Conservation (phyloP, 2,797 vertebrate genomes). For the Hafferia zeledoni region DNA sequence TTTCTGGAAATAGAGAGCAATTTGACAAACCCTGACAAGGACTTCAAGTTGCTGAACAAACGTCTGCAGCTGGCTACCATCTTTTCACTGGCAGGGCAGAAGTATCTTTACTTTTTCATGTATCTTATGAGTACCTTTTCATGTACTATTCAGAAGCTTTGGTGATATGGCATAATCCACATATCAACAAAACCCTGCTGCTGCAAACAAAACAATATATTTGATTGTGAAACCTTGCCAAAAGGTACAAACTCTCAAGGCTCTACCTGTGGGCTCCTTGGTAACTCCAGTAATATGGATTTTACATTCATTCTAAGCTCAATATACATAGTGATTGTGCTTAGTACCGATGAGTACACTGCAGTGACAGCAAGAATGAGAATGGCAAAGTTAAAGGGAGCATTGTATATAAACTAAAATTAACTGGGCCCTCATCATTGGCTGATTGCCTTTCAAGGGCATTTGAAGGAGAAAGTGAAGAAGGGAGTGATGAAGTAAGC, state of each 20-base stretch:
- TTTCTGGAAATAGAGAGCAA: not conserved
- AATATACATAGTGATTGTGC: not conserved
- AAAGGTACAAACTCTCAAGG: fast-evolving
- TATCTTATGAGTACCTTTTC: not conserved
- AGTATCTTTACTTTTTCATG: not conserved
- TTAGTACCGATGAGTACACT: fast-evolving
- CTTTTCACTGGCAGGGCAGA: not conserved
- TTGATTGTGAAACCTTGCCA: not conserved
- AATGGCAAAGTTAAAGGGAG: not conserved
- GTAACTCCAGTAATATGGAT: not conserved
- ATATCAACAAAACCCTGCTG: not conserved
- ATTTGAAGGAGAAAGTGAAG: too few relatives aligned
- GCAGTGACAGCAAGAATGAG: not conserved
- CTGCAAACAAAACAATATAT: not conserved
- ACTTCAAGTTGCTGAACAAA: not conserved
- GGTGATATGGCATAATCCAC: not conserved
- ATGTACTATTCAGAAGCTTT: not conserved
- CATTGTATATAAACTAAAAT: too few relatives aligned
- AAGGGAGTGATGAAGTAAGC: too few relatives aligned
- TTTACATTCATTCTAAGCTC: not conserved
- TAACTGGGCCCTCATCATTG: too few relatives aligned
- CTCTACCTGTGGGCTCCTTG: not conserved
- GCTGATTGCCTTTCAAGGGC: too few relatives aligned
- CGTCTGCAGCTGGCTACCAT: not conserved
- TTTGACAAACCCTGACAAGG: not conserved